These are phyloP conservation scores for Alviniconcha strummeri DNA, from an alignment of 2,888 invertebrate species.

Conservation along the genomic window DNA sequence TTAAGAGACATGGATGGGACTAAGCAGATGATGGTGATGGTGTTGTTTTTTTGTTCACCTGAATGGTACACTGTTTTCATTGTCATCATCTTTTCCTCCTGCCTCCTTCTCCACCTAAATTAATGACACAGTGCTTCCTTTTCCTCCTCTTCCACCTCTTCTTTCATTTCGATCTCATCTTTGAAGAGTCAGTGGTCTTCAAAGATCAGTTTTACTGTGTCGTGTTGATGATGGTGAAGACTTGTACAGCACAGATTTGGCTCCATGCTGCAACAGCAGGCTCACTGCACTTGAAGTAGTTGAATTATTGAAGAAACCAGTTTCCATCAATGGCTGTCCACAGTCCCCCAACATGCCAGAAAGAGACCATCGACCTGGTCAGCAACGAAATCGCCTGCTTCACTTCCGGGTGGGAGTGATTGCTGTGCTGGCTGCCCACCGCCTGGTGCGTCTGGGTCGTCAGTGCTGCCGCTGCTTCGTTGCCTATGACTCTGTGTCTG, in stretches of 20 bases:
- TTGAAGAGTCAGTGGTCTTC: not conserved
- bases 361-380: constrained; percentile 43
- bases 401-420: constrained; percentile 65
- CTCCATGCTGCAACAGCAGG: too few species aligned
- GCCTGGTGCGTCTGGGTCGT: constrained; percentile 55
- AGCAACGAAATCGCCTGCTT: constrained; percentile 55
- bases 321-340: not conserved
- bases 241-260: too few species aligned
- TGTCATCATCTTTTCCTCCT: too few species aligned
- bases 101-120: too few species aligned
- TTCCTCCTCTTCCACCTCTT: too few species aligned
- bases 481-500: constrained; percentile 57
- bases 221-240: not conserved
- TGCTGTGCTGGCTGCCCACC: constrained; percentile 67
- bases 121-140: too few species aligned
- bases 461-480: constrained; percentile 58
- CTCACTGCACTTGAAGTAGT: not conserved
- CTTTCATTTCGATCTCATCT: not conserved
- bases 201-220: not conserved
- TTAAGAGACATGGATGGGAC: not conserved
- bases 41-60: not conserved
- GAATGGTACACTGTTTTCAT: too few species aligned
- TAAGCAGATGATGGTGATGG: not conserved
- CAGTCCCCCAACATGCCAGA: constrained; percentile 47
- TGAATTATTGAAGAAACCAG: not conserved